A percentile compares a stretch with the other conserved stretches of the same genome.
phyloP scores from a whole-genome alignment of 1,140 invertebrate species.

The Lepidurus couesii region DNA sequence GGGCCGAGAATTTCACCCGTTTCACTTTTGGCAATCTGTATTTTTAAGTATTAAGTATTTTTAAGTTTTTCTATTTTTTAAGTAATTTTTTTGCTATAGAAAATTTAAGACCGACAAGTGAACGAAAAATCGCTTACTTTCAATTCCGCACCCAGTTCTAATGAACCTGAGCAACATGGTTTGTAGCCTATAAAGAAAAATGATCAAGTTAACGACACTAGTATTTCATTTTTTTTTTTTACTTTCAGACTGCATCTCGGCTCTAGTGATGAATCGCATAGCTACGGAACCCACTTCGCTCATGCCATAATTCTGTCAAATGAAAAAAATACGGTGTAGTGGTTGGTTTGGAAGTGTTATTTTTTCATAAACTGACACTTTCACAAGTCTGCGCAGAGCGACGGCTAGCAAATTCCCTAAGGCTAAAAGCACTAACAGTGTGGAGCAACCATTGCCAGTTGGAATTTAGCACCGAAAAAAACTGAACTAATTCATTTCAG shows the following conservation, averaged over 20 bases:
- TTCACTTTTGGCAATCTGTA: slow-evolving; percentile 40
- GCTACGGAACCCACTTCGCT: background rate
- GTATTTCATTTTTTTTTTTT: background rate
- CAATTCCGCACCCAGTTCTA: background rate
- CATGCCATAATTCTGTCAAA: slow-evolving; percentile 25
- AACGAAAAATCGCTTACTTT: background rate
- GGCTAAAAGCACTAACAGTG: too few relatives aligned
- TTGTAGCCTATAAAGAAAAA: background rate
- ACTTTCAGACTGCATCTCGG: background rate
- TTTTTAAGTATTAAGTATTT: too few relatives aligned
- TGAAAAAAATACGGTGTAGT: background rate
- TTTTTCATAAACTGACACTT: background rate
- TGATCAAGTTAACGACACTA: background rate
- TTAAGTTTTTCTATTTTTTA: too few relatives aligned
- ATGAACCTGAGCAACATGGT: background rate
- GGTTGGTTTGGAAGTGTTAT: background rate
- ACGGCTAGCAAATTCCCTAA: too few relatives aligned
- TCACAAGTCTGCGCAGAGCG: background rate
- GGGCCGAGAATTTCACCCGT: slow-evolving; percentile 43
- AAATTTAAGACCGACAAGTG: background rate
- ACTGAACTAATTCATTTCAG: too few relatives aligned
- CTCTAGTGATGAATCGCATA: background rate
- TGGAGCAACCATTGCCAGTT: too few relatives aligned
- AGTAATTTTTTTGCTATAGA: background rate
- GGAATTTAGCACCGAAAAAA: too few relatives aligned